Evolutionary conservation across 1,140 invertebrate genomes (phyloP), one percentile per base, ranked within the genome.

Genomic region (Drosophila punjabiensis): DNA sequence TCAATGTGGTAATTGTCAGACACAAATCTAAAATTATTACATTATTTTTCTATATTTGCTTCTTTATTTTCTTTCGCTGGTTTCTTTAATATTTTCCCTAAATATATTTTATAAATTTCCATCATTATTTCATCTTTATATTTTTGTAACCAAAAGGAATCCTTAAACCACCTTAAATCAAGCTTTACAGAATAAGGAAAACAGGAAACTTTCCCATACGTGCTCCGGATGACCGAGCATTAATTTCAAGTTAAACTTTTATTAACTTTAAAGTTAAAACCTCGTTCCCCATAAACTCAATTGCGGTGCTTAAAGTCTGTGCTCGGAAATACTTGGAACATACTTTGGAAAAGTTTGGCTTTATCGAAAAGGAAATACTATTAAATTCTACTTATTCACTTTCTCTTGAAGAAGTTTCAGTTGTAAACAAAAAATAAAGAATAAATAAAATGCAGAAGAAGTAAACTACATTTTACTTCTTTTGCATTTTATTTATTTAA

Each of bases 161-260:
- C 7, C 14, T 28, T 14, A 14, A 18, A 4, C 3, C 8, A 28
- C 3, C 20, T 18, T 24, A 2, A 48, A 24, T 11, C 20, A 1
- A 9, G n/a, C 14, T 56, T 47, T 32, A 24, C 3, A 20, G 28
- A 37, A 7, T 5, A 52, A 8, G 8, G 16, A n/a, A 41, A 11
- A n/a, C 28, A 18, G 20, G 14, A 71, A 56, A 48, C n/a, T 56
- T 70, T n/a, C 1, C 33, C n/a, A 33, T 45, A 41, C 66, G 66
- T 73, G 69, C 14, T 39, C 47, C 30, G 35, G 66, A 61, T 64
- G 28, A 64, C 28, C 59, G 62, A 33, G 20, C 62, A 66, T 66
- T 65, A 70, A 55, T 45, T 68, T 47, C 20, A 30, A 53, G 68
- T 30, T 20, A 18, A 68, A 68, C 48, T 68, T 70, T 43, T 39